Conservation (phyloP, 2,888 invertebrate genomes). For the Metopia argyrocephala region DNA sequence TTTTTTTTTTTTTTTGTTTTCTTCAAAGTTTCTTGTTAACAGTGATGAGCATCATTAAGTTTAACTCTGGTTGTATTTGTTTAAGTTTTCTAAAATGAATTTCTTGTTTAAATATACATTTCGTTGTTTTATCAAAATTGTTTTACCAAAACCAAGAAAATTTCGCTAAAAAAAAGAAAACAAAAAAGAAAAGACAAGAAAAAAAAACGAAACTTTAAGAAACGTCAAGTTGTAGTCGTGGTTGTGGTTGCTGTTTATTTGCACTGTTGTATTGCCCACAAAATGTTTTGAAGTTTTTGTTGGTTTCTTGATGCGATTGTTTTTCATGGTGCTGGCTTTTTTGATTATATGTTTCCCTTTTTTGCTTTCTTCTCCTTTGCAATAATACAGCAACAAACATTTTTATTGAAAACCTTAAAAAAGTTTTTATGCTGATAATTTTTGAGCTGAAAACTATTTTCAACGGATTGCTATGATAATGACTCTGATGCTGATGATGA, state of each 20-base stretch:
- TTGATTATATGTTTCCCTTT: background rate
- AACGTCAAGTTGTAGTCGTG: background rate
- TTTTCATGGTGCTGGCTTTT: conserved; percentile 20
- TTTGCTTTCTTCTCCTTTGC: background rate
- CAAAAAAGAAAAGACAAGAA: no score
- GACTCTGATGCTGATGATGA: background rate
- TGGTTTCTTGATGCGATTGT: conserved; percentile 16
- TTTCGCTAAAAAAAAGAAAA: no score
- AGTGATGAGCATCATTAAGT: conserved; percentile 65
- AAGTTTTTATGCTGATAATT: conserved; percentile 14
- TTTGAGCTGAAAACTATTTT: background rate
- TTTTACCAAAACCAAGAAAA: background rate
- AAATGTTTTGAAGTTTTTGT: conserved; percentile 21
- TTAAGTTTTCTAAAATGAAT: conserved; percentile 10
- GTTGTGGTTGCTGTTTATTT: conserved; percentile 21
- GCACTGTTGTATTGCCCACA: conserved; percentile 35
- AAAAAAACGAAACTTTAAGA: no score
- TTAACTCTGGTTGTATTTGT: conserved; percentile 45
- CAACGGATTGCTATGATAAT: background rate
- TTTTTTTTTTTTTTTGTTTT: no score
- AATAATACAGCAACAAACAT: background rate
- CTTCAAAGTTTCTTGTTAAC: conserved; percentile 63
- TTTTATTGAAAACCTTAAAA: conserved; percentile 7
- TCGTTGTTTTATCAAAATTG: background rate
- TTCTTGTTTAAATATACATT: background rate